phyloP scores from a whole-genome alignment of 2,113 vertebrate genomes.

The Arenaria interpres region DNA sequence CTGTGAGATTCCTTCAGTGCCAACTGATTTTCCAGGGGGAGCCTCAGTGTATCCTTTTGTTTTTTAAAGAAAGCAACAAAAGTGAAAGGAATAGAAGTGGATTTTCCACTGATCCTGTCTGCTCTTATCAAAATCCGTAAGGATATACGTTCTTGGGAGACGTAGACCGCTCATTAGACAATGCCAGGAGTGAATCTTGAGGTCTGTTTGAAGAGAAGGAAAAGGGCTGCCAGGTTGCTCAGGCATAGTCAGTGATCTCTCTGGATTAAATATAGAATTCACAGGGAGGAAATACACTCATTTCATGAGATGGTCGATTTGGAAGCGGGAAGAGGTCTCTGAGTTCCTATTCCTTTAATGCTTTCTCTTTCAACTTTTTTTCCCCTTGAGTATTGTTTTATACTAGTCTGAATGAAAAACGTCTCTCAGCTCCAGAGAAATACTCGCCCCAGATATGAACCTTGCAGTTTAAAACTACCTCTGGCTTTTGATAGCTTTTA shows the following conservation, averaged over 20 bases:
- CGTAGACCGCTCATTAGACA: background rate
- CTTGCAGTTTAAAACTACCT: constrained; percentile 31
- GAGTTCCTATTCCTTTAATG: constrained; percentile 66
- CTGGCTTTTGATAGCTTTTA: constrained; percentile 2
- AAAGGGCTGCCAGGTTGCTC: constrained; percentile 38
- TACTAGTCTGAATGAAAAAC: constrained; percentile 34
- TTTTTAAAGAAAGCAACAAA: constrained; percentile 33
- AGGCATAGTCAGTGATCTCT: constrained; percentile 41
- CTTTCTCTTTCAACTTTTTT: constrained; percentile 58
- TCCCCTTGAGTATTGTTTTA: constrained; percentile 56
- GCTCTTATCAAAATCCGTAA: constrained; percentile 12
- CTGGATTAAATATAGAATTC: constrained; percentile 58
- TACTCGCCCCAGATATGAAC: constrained; percentile 11
- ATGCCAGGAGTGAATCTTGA: constrained; percentile 26
- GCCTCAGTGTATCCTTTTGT: background rate
- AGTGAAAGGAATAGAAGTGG: constrained; percentile 3
- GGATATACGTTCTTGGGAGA: constrained; percentile 26
- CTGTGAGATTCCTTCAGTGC: background rate
- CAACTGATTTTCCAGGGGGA: constrained; percentile 40
- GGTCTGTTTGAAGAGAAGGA: constrained; percentile 60
- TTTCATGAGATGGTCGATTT: constrained; percentile 57
- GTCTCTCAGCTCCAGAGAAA: constrained; percentile 8
- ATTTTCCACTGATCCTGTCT: constrained; percentile 44
- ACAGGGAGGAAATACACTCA: constrained; percentile 44
- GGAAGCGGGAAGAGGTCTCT: constrained; percentile 56